Base-by-base conservation (phyloP, 35 echinoderm and acorn worm genomes). In the Amphiura filiformis region DNA sequence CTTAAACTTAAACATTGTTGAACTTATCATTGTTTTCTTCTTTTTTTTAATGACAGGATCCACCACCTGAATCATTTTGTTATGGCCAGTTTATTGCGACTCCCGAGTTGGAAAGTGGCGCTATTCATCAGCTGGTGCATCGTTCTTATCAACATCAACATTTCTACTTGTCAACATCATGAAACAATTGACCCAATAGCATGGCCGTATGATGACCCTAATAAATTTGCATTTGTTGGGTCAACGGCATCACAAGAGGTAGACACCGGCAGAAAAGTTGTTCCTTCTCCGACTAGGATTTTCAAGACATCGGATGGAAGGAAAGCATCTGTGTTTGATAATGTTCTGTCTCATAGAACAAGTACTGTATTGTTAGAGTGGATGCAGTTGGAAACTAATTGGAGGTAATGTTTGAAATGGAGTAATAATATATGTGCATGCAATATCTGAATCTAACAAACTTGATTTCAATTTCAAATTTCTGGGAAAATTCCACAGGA, bases 271-370 rank as follows among this genome's bases (percentile, higher is more conserved):
- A 30, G 28, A 30, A 70, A 23, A 52, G 7, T 11, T 11, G 15
- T 70, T 4, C 26, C 26, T 11, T 2, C 61, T 70, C 32, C 34
- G 20, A 23, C 32, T 33, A 37, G 23, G 13, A 39, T n/a, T 34
- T 85, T 36, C 35, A 83, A 56, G 56, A 90, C 88, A 30, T 38
- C 13, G 36, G 76, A 80, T 26, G 82, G 82, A 0, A 37, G 52
- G 36, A 23, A n/a, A 4, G 77, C 79, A 15, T 38, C 39, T 34
- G 79, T 91, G 18, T 85, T 85, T 91, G 89, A 91, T 39, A 35
- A 91, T 44, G 82, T 91, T 35, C 38, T 91, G 75, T 70, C 84
- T 12, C 85, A 52, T 33, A 84, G 35, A 49, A 34, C 57, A 38
- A 39, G 35, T 17, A 37, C 23, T 9, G 12, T 39, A 36, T 37